Conservation (phyloP, 1,140 invertebrate genomes). For the Centruroides sculpturatus region DNA sequence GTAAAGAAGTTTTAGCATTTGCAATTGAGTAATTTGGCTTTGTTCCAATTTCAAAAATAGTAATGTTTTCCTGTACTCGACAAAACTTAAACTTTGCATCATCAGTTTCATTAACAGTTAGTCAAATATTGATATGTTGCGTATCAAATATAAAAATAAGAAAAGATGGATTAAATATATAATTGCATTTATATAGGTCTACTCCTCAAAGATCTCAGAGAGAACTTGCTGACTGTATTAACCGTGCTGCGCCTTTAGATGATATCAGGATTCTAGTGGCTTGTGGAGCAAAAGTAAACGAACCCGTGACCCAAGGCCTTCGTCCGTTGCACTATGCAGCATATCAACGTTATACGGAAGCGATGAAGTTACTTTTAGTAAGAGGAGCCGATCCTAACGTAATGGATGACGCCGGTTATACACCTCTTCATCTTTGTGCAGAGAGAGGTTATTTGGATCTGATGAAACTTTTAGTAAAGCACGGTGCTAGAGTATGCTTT, state of each 20-base stretch:
- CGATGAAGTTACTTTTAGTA: constrained; percentile 55
- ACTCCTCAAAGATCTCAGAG: constrained; percentile 42
- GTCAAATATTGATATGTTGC: too few species aligned
- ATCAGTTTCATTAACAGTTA: too few species aligned
- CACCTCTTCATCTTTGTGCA: constrained; percentile 68
- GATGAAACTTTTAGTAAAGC: constrained; percentile 50
- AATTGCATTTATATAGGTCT: neutral
- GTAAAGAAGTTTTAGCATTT: too few species aligned
- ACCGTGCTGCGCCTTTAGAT: constrained; percentile 64
- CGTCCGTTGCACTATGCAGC: constrained; percentile 79
- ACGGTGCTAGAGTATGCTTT: constrained; percentile 65
- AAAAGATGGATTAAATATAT: too few species aligned
- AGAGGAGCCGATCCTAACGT: constrained; percentile 62
- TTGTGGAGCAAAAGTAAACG: constrained; percentile 60
- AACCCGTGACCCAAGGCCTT: constrained; percentile 43
- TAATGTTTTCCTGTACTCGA: too few species aligned
- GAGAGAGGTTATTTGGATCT: constrained; percentile 53
- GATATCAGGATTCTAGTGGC: constrained; percentile 69
- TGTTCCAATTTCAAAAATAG: too few species aligned
- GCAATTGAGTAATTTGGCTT: too few species aligned
- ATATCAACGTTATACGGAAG: constrained; percentile 67
- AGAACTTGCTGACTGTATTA: constrained; percentile 74
- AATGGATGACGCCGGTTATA: constrained; percentile 76
- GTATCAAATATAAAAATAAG: too few species aligned
- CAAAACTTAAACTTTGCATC: too few species aligned